Evolutionary conservation across 1,140 invertebrate species (phyloP).

Genomic region (Mactra quadrangularis): DNA sequence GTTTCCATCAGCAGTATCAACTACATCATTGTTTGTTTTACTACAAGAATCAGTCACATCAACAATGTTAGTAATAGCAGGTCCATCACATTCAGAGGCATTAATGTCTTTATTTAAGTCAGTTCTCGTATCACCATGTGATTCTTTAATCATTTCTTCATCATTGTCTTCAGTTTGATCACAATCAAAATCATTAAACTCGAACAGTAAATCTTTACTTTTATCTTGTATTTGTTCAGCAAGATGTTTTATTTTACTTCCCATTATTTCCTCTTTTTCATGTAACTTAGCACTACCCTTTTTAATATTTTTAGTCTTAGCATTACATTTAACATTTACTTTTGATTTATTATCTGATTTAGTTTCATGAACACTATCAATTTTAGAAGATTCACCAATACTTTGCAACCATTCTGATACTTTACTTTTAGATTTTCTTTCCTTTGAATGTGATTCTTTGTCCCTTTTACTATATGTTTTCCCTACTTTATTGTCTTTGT

Average conservation of each 20-base stretch:
- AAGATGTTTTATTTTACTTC: constrained; percentile 41
- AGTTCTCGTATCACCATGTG: neutral
- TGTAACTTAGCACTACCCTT: constrained; percentile 6
- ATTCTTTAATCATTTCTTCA: neutral
- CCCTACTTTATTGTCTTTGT: neutral
- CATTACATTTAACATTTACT: too few relatives aligned
- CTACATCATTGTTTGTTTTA: neutral
- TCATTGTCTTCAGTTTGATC: neutral
- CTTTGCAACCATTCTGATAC: constrained; percentile 54
- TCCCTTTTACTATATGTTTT: constrained; percentile 54
- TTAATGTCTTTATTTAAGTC: neutral
- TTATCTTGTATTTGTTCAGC: constrained; percentile 36
- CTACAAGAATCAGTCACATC: neutral
- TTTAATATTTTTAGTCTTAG: neutral
- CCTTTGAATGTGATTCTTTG: constrained; percentile 10
- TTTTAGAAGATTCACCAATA: neutral
- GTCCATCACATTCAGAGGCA: neutral
- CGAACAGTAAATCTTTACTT: constrained; percentile 34
- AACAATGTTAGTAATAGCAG: neutral
- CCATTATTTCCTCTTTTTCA: constrained; percentile 57
- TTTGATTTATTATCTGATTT: neutral
- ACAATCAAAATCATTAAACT: constrained; percentile 32
- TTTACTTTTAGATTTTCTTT: constrained; percentile 11
- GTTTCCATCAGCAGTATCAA: neutral
- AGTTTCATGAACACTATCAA: neutral